phyloP scores from a whole-genome alignment of 2,797 vertebrate genomes.

The Heliangelus exortis region DNA sequence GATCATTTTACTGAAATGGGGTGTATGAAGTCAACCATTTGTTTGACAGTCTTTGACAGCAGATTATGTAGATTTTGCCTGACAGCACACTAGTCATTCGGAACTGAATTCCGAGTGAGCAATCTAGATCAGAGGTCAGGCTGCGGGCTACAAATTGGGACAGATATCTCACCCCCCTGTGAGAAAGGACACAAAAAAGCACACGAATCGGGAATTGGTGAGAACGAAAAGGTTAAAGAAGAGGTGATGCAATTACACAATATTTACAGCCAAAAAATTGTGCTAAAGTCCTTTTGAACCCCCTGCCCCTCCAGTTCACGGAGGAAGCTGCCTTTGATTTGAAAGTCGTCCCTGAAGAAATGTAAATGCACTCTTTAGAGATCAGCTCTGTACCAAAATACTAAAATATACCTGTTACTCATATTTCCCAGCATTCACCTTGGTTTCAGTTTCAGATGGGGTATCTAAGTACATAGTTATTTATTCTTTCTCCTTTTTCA shows the following conservation, averaged over 20 bases:
- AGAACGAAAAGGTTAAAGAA: constrained; percentile 80
- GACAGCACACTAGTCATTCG: constrained; percentile 70
- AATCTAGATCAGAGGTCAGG: constrained; percentile 72
- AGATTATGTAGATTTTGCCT: constrained; percentile 85
- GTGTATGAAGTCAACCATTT: constrained; percentile 83
- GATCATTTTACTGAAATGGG: constrained; percentile 78
- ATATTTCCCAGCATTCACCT: background rate
- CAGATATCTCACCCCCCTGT: constrained; percentile 64
- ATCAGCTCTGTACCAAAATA: background rate
- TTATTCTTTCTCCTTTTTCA: background rate
- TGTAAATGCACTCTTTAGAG: background rate
- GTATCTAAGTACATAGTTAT: background rate
- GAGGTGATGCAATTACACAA: constrained; percentile 84
- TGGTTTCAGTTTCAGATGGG: background rate
- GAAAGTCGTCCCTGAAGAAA: background rate
- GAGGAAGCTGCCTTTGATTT: background rate
- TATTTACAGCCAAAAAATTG: constrained; percentile 82
- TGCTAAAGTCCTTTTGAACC: constrained; percentile 82
- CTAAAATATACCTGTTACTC: background rate
- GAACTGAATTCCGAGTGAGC: constrained; percentile 72
- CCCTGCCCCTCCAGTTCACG: background rate
- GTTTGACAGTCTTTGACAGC: constrained; percentile 84
- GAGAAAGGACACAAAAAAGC: constrained; percentile 63
- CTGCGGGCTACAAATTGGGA: constrained; percentile 51
- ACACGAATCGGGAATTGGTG: constrained; percentile 36